Percentiles rank a stretch among this genome's conserved stretches.
phyloP scores from a whole-genome alignment of 2,113 vertebrate species.

The Oplegnathus fasciatus region DNA sequence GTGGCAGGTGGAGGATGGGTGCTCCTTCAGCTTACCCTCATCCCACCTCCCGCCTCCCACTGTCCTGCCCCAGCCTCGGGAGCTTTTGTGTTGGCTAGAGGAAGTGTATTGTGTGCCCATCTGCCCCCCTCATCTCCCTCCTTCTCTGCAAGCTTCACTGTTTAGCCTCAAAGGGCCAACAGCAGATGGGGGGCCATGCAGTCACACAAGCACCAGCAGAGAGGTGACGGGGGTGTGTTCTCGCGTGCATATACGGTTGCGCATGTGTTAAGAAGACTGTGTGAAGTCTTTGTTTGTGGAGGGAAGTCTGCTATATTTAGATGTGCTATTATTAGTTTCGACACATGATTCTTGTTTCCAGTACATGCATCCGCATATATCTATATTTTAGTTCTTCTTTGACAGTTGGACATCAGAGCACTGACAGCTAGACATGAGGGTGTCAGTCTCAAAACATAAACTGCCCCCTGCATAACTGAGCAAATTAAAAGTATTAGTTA shows the following conservation, averaged over 20 bases:
- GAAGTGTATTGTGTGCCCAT: slow-evolving; percentile 76
- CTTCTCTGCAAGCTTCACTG: slow-evolving; percentile 36
- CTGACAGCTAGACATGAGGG: not conserved
- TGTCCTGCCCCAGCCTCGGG: slow-evolving; percentile 10
- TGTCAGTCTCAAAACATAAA: not conserved
- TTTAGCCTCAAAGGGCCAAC: slow-evolving; percentile 67
- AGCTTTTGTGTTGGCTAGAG: slow-evolving; percentile 61
- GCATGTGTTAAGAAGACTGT: slow-evolving; percentile 24
- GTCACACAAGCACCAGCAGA: slow-evolving; percentile 40
- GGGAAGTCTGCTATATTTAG: slow-evolving; percentile 43
- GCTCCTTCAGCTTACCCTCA: slow-evolving; percentile 12
- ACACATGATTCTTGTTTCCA: slow-evolving; percentile 19
- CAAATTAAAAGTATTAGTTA: not conserved
- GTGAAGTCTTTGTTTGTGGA: slow-evolving; percentile 39
- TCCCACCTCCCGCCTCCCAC: slow-evolving; percentile 49
- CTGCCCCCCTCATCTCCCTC: slow-evolving; percentile 66
- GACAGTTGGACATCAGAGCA: not conserved
- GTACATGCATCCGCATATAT: not conserved
- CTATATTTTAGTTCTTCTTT: slow-evolving; percentile 9
- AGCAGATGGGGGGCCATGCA: slow-evolving; percentile 65
- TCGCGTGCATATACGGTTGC: slow-evolving; percentile 13
- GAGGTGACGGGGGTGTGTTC: slow-evolving; percentile 42
- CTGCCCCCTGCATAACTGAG: not conserved
- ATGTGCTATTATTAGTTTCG: slow-evolving; percentile 29
- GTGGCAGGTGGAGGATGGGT: slow-evolving; percentile 66